These are phyloP conservation scores for Ascaphus truei DNA, from an alignment of 2,113 vertebrate species.

Conservation along the genomic window DNA sequence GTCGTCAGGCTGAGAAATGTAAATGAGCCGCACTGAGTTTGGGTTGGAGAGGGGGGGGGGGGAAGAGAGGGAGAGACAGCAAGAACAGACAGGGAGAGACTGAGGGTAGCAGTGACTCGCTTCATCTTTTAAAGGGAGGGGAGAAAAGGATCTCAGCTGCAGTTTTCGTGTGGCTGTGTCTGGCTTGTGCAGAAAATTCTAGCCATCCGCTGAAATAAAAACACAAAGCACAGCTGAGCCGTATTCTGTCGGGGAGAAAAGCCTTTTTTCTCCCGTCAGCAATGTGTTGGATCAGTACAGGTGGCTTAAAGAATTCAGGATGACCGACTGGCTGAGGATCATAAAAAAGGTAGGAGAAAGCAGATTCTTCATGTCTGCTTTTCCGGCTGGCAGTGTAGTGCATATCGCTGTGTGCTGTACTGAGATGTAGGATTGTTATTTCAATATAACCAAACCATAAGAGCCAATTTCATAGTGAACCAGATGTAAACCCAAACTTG, in stretches of 20 bases:
- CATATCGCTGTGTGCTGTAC: neutral
- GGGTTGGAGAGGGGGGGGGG: constrained; percentile 53
- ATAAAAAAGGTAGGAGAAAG: constrained; percentile 64
- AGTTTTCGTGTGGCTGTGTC: constrained; percentile 55
- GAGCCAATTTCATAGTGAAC: neutral
- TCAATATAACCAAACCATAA: too few species aligned
- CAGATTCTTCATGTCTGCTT: constrained; percentile 35
- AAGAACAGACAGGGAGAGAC: constrained; percentile 21
- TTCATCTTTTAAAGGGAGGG: constrained; percentile 60
- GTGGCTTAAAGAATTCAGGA: constrained; percentile 54
- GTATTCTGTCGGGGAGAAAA: constrained; percentile 45
- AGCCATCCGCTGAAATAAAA: constrained; percentile 52
- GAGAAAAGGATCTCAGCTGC: constrained; percentile 74
- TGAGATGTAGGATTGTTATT: too few species aligned
- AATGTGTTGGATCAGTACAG: constrained; percentile 70
- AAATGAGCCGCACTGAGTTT: constrained; percentile 45
- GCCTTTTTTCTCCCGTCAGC: constrained; percentile 38
- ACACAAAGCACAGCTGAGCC: constrained; percentile 52
- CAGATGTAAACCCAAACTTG: neutral
- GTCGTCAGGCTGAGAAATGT: constrained; percentile 50
- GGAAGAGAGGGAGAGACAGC: constrained; percentile 39
- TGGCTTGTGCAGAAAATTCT: constrained; percentile 60
- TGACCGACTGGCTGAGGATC: constrained; percentile 59
- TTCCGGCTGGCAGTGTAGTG: constrained; percentile 4
- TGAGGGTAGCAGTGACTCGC: constrained; percentile 57